Evolutionary conservation across 2,113 vertebrate genomes (phyloP).

Genomic region (Ovis aries): DNA sequence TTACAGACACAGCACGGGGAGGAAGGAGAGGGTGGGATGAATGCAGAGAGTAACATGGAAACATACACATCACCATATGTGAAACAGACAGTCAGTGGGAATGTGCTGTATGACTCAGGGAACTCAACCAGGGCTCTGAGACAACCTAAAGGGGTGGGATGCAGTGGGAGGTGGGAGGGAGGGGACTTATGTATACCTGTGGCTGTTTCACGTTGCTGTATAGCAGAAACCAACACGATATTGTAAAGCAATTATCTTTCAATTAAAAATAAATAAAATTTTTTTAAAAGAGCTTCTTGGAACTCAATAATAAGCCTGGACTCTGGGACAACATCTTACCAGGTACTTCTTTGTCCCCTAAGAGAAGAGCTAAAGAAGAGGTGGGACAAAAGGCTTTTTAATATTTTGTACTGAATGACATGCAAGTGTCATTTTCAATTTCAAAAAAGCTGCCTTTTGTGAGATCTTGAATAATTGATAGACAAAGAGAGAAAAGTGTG

Average conservation of each 20-base stretch:
- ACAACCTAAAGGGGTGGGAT: neutral
- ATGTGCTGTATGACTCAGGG: neutral
- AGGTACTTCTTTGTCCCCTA: neutral
- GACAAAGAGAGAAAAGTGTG: neutral
- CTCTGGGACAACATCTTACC: neutral
- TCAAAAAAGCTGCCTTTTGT: neutral
- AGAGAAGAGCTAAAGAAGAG: neutral
- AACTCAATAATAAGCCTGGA: neutral
- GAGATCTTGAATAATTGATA: slow-evolving; percentile 28
- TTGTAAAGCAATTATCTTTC: neutral
- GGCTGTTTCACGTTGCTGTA: neutral
- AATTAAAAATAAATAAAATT: neutral
- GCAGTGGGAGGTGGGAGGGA: neutral
- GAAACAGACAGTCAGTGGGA: neutral
- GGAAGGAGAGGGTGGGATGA: neutral
- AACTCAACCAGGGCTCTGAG: neutral
- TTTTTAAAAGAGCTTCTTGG: neutral
- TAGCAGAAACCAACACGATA: neutral
- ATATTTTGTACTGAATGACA: neutral
- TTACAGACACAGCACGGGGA: neutral
- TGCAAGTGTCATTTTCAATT: neutral
- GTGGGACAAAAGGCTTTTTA: neutral
- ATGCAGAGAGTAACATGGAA: neutral
- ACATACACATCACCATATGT: neutral
- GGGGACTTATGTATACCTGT: neutral